Evolutionary conservation across 2,888 invertebrate species (phyloP), one percentile per base, ranked within the genome.

Genomic region (Drosophila bunnanda): DNA sequence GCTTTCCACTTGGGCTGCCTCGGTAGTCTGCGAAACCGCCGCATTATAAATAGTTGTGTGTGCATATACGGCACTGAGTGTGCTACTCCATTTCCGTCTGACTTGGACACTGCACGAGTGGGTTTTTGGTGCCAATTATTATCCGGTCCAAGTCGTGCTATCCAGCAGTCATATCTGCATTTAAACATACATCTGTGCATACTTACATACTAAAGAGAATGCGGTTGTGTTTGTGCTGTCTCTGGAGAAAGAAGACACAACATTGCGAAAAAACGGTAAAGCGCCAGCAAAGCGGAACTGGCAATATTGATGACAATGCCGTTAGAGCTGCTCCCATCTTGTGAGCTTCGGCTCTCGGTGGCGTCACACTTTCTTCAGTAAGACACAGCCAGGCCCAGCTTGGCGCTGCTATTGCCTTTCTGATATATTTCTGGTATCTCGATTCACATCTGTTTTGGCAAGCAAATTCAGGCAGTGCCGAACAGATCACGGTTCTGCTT

Each of bases 221-320:
- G 17, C 7, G 53, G 15, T 28, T 15, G 32, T 41, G 17, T 57
- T 25, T 58, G 57, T 36, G 32, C 32, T 32, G 50, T 52, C 50
- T 48, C 13, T 28, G 34, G 17, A 60, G 43, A 52, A 50, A 43
- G 22, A 70, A 72, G 79, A 86, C 73, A 30, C 75, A 72, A 77
- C 71, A 73, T 61, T 56, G 75, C 78, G 56, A 75, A 79, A 56
- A 75, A 88, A 89, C 87, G 90, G 82, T 78, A 71, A 88, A 79
- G 78, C 82, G 75, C 76, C 79, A 84, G 65, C 80, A 87, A 89
- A 90, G 90, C 90, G 90, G 89, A 87, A 87, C 89, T 87, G 72
- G 76, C 78, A 85, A 88, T 62, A 60, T 79, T 57, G 75, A 80
- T 75, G 75, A 58, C 69, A 67, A 73, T 79, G 77, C 83, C 89